Conservation (phyloP, 2,797 vertebrate species). For the Pipistrellus pygmaeus region DNA sequence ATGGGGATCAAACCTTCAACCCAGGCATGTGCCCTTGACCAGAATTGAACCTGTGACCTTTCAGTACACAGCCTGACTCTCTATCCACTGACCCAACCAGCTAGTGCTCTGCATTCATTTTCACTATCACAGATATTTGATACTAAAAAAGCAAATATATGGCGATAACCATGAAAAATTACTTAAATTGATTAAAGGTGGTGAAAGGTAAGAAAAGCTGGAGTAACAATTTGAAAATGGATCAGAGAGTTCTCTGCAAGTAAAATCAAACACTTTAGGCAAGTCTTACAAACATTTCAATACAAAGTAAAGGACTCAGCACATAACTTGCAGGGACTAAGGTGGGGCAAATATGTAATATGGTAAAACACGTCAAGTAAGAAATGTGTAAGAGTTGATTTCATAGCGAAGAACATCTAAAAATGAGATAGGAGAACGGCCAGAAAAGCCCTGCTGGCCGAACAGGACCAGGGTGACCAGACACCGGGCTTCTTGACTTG, state of each 20-base stretch:
- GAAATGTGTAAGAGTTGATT: neutral
- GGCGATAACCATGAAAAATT: neutral
- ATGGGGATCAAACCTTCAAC: no score
- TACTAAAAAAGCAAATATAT: neutral
- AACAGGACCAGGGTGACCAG: neutral
- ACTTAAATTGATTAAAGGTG: neutral
- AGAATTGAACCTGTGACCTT: no score
- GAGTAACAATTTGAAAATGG: no score
- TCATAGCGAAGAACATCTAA: neutral
- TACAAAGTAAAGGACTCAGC: neutral
- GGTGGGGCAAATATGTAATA: neutral
- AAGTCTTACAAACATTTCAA: neutral
- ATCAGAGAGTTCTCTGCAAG: neutral
- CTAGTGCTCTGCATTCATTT: no score
- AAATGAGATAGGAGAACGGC: neutral
- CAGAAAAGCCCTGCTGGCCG: neutral
- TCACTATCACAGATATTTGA: no score
- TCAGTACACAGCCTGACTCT: no score
- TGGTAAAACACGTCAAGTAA: neutral
- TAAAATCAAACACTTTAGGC: neutral
- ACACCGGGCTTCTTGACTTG: rapidly evolving
- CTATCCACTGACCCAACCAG: no score
- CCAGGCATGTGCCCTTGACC: no score
- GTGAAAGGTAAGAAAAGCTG: neutral
- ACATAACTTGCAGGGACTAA: neutral